A percentile compares a stretch with the other conserved stretches of the same genome.
These are phyloP conservation scores for Panthera leo DNA, from an alignment of 2,113 vertebrate genomes.

Conservation along the genomic window DNA sequence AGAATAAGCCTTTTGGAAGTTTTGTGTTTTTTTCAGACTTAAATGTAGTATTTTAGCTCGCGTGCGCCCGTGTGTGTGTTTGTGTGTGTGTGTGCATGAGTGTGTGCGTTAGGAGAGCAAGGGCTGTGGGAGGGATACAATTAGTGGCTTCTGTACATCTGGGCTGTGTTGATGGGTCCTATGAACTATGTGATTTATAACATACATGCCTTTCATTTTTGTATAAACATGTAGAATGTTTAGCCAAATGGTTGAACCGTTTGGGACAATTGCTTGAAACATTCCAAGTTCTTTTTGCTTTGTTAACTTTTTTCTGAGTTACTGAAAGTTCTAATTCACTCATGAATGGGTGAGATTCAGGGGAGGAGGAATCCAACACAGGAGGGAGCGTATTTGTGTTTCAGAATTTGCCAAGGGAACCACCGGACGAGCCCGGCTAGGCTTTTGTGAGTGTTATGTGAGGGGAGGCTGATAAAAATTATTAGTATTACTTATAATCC, in stretches of 20 bases:
- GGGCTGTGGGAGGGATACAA: fast-evolving
- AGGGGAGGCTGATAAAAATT: neutral
- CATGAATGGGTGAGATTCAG: neutral
- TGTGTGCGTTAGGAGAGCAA: neutral
- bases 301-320: neutral
- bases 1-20: neutral
- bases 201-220: neutral
- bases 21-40: neutral
- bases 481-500: neutral
- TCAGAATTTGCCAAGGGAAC: neutral
- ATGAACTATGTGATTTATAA: neutral
- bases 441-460: neutral
- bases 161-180: neutral
- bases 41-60: neutral
- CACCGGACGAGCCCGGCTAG: neutral
- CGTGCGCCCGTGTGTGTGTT: too few species aligned
- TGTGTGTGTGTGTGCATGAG: neutral
- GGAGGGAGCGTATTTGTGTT: neutral
- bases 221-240: neutral
- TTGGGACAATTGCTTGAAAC: neutral
- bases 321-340: neutral
- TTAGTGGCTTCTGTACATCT: neutral
- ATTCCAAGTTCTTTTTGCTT: neutral
- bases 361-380: neutral
- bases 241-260: neutral